Base-by-base conservation (phyloP, 2,113 vertebrate species). In the Origma solitaria region DNA sequence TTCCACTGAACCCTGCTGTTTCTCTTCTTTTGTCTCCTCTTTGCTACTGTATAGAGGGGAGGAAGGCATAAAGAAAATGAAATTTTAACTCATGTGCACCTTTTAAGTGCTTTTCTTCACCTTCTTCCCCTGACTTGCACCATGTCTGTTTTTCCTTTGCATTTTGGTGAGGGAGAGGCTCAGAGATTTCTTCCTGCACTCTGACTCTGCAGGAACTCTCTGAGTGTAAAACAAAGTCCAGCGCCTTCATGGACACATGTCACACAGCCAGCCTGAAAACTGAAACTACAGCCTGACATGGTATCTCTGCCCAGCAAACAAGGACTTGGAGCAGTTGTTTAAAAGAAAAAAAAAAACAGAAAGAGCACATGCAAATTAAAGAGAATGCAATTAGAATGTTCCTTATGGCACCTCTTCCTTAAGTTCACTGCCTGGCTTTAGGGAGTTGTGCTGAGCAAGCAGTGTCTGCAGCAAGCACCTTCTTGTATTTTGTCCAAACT, bases 361-460 rank as follows among this genome's bases (percentile, higher is more conserved):
- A 82, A 92, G 37, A 75, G 76, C 96, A 94, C 70, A 23, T 79
- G 72, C 83, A 85, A 97, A 96, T 94, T 94, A 95, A 96, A 97
- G 90, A 91, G 82, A 93, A 54, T 71, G 62, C 38, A 86, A 31
- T 61, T 44, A 78, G 77, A 76, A 54, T 44, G 65, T 83, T 92
- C 45, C 66, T 92, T 86, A 66, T 27, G 44, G 68, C 82, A 92
- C 56, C 79, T 95, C 35, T 92, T 90, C 66, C 35, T 40, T n/a
- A 25, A 65, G 64, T 58, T 90, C 69, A 6, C 82, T 81, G 71
- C 85, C 85, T 94, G 60, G 44, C 68, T 83, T 60, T 50, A 68
- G 82, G 80, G 82, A 62, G 37, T 23, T 37, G 40, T 70, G 69
- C 56, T 92, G 82, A 78, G 82, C 86, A 84, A 64, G 33, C 84